Percentiles rank a stretch among this genome's conserved stretches.
phyloP scores from a whole-genome alignment of 2,113 vertebrate species.

The Pungitius pungitius region DNA sequence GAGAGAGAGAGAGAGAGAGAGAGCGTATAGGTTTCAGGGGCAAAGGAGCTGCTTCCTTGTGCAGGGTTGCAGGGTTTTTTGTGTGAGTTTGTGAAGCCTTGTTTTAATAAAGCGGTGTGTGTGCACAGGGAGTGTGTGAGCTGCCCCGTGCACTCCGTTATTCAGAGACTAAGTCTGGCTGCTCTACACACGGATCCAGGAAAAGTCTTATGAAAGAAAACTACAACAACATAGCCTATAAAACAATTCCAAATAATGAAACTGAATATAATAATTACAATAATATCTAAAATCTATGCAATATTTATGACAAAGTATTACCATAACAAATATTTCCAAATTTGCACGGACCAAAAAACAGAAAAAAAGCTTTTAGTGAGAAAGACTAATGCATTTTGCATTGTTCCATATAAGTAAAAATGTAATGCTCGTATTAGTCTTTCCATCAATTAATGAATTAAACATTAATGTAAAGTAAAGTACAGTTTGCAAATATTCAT shows the following conservation, averaged over 20 bases:
- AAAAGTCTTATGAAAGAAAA: not conserved
- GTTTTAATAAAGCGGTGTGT: not conserved
- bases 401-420: too few species aligned
- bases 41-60: constrained; percentile 8
- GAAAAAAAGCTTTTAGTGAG: not conserved
- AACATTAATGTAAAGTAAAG: not conserved
- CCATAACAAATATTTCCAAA: too few species aligned
- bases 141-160: constrained; percentile 1
- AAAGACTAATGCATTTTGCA: not conserved
- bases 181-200: not conserved
- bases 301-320: too few species aligned
- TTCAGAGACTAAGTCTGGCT: constrained; percentile 7
- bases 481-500: not conserved
- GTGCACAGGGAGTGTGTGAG: not conserved
- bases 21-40: not conserved
- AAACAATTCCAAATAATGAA: not conserved
- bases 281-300: not conserved
- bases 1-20: too few species aligned
- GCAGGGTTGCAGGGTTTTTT: not conserved
- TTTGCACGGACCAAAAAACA: too few species aligned
- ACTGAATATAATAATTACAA: not conserved
- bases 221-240: not conserved
- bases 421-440: too few species aligned
- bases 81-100: not conserved
- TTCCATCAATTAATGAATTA: not conserved